Evolutionary conservation across 2,797 vertebrate species (phyloP), one percentile per base, ranked within the genome.

Genomic region (Pelochelys cantorii): DNA sequence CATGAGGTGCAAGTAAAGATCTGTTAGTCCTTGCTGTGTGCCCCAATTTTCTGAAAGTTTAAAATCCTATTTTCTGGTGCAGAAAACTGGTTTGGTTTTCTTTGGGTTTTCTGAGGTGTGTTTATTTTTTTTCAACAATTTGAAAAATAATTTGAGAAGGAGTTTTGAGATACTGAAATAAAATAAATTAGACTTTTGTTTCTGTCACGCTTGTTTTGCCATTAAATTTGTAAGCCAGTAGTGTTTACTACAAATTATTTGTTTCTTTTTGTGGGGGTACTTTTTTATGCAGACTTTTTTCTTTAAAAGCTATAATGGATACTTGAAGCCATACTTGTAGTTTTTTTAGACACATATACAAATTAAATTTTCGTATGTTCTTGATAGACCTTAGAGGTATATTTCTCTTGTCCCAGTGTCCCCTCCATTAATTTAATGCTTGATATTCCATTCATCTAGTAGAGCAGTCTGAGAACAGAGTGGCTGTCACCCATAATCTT

Each of bases 111-210:
- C 7, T 62, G 59, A 3, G 25, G 25, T 60, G 7, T 93, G 88
- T 82, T 81, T 87, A 77, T 83, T 17, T 27, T 86, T 13, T 37
- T 87, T 93, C n/a, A 2, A 12, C 56, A 7, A 1, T 92, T 94
- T 92, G 53, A 87, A 87, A 37, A 94, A 60, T 48, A 27, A 82
- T 80, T 85, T 42, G 62, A 81, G 81, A 37, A 84, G 93, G 90
- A 37, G 3, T 83, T 94, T 95, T 94, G 89, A 84, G 71, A 37
- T 95, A 57, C 71, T 91, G 75, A 34, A 90, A 85, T 42, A 7
- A 42, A 74, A 20, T 42, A 11, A 74, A 22, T 48, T 48, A 48
- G 42, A 48, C 42, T 17, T 22, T 74, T 74, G 12, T 74, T 74
- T 23, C 34, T 42, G 22, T 74, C 37, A 23, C 7, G 18, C 42